Evolutionary conservation across 2,797 vertebrate species (phyloP), one percentile per base, ranked within the genome.

Genomic region (Adelosebastes latens): DNA sequence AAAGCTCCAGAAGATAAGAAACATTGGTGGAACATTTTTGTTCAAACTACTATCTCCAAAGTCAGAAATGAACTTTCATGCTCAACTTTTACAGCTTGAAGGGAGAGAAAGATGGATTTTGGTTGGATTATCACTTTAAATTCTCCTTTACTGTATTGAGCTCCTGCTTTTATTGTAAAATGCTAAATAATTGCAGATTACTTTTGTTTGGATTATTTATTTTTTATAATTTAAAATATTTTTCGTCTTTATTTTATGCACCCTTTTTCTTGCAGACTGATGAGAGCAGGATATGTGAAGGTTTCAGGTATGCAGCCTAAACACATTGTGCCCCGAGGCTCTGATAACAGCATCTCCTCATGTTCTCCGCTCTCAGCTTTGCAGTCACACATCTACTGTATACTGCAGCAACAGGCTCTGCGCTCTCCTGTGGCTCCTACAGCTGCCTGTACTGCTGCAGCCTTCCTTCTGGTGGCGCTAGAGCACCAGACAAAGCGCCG

Each of bases 401-500:
- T 42, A 60, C 62, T 83, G 77, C 71, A 42, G 78, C 87, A 91
- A 86, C 90, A 86, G 88, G 86, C 83, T 65, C 39, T 27, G 71
- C 16, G 56, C 78, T 46, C 72, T 56, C 64, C 77, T 2, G 71
- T 1, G 25, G 34, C 62, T 81, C 60, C 66, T n/a, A 4, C 61
- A 11, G 52, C 60, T 74, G 60, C 34, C 53, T 13, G 53, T 52
- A 20, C 74, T 1, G 0, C 59, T 24, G 0, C 59, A 22, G 14
- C 2, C 20, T 16, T 46, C 90, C 94, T 85, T 58, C 72, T 6
- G 85, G 87, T 82, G 94, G 85, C 89, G 91, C 92, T 83, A 64
- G 65, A 88, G 82, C 71, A 73, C 82, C 78, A 39, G 72, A n/a
- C 16, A 84, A 67, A 56, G 20, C 1, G 0, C 14, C 39, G 2